Percentiles rank a stretch among this genome's conserved stretches.
Conservation (phyloP, 2,797 vertebrate species). For the Sciaenops ocellatus region DNA sequence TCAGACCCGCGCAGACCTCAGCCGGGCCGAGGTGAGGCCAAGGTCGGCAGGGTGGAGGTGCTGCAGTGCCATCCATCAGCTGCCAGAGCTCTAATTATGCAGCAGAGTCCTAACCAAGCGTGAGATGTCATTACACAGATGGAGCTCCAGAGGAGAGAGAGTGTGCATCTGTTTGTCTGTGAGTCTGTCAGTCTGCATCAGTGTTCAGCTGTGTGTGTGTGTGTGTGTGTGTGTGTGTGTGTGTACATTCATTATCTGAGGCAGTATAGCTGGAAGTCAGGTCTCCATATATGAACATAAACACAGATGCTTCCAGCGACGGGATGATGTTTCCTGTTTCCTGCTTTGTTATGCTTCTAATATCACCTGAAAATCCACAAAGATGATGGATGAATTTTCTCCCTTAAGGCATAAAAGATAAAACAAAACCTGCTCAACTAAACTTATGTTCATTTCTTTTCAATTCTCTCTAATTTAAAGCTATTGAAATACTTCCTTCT, state of each 20-base stretch:
- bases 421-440: too few relatives aligned
- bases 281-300: background rate
- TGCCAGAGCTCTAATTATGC: constrained; percentile 69
- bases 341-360: constrained; percentile 3
- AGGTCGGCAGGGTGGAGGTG: constrained; percentile 64
- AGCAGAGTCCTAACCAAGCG: constrained; percentile 69
- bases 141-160: constrained; percentile 63
- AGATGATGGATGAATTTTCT: background rate
- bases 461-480: background rate
- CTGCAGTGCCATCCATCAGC: constrained; percentile 70
- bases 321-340: constrained; percentile 2
- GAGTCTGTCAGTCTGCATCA: constrained; percentile 27
- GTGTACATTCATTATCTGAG: constrained; percentile 3
- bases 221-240: constrained; percentile 29
- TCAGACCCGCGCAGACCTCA: constrained; percentile 5
- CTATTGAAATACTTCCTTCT: background rate
- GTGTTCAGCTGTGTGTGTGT: constrained; percentile 13
- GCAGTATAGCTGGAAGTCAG: constrained; percentile 1
- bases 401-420: too few relatives aligned
- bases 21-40: constrained; percentile 50
- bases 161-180: constrained; percentile 46
- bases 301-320: constrained; percentile 35
- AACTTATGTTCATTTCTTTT: background rate
- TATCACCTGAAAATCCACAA: background rate
- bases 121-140: constrained; percentile 75